Evolutionary conservation across 2,113 vertebrate genomes (phyloP), one percentile per base, ranked within the genome.

Genomic region (Menura novaehollandiae): DNA sequence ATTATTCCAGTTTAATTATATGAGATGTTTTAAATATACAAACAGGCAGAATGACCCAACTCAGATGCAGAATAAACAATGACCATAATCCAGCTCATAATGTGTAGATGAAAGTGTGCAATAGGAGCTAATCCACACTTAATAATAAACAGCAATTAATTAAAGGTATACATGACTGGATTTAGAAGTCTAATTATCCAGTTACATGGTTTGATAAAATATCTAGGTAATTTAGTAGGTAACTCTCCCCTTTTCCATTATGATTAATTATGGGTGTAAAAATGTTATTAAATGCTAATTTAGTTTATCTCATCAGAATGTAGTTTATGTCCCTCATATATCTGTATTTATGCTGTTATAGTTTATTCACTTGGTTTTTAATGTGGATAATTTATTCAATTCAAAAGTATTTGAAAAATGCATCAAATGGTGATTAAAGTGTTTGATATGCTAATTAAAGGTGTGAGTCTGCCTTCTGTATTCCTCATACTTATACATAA

Each of bases 191-290:
- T 76, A 95, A 96, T 95, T 97, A 95, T 91, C 64, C 58, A 96
- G 93, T 81, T 96, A 93, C 68, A 82, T 81, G 47, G 91, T 90
- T 76, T 92, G 81, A 69, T 88, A 73, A 91, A 85, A 93, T 32
- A 79, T 37, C 78, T 78, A 73, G 43, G 78, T 69, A 91, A 96
- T 95, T 91, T 86, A 58, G 11, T 64, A 90, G 27, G 39, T 88
- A 92, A 90, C 59, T 73, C 49, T 86, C 72, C 76, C 49, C 72
- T 76, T 95, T 94, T 82, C 72, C 44, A 49, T 69, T 76, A 76
- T 69, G 74, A 96, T 95, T 97, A 96, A 96, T 94, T 95, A 55
- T n/a, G 26, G 33, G 20, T 73, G 17, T 83, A 94, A 95, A 96
- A 94, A 89, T 91, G 53, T 86, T 92, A 92, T 87, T 85, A 81